Evolutionary conservation across 1,140 invertebrate species (phyloP).

Genomic region (Drosophila persimilis): DNA sequence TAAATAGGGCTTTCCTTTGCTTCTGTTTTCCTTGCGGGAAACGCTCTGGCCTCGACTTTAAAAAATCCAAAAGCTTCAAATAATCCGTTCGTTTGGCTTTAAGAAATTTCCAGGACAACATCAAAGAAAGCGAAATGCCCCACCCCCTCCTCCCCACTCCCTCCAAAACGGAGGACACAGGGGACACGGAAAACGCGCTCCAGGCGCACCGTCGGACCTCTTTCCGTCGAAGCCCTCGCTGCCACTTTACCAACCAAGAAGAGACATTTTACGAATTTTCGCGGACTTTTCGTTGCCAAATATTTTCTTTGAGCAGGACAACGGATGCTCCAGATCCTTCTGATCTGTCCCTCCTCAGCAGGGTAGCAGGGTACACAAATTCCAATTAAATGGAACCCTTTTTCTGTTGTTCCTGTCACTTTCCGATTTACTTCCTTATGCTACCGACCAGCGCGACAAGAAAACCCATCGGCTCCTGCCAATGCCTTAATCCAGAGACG

Average conservation of each 20-base stretch:
- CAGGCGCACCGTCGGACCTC: slow-evolving; percentile 28
- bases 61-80: not conserved
- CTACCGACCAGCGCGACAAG: not conserved
- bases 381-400: slow-evolving; percentile 45
- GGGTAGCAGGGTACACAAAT: slow-evolving; percentile 1
- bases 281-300: slow-evolving; percentile 39
- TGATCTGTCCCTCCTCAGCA: slow-evolving; percentile 28
- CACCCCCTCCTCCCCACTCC: too few species aligned
- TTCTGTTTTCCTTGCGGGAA: not conserved
- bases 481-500: slow-evolving; percentile 19
- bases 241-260: not conserved
- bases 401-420: slow-evolving; percentile 16
- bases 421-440: slow-evolving; percentile 6
- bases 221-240: slow-evolving; percentile 30
- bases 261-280: slow-evolving; percentile 24
- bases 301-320: slow-evolving; percentile 38
- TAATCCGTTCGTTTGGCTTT: slow-evolving; percentile 26
- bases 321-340: slow-evolving; percentile 8
- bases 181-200: slow-evolving; percentile 13
- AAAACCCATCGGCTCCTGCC: slow-evolving; percentile 11
- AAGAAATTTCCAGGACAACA: slow-evolving; percentile 16
- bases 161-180: not conserved
- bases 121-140: not conserved
- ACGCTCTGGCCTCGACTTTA: not conserved
- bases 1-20: slow-evolving; percentile 4